A percentile compares a stretch with the other conserved stretches of the same genome.
phyloP scores from a whole-genome alignment of 2,888 invertebrate genomes.

The Aradus depressus region DNA sequence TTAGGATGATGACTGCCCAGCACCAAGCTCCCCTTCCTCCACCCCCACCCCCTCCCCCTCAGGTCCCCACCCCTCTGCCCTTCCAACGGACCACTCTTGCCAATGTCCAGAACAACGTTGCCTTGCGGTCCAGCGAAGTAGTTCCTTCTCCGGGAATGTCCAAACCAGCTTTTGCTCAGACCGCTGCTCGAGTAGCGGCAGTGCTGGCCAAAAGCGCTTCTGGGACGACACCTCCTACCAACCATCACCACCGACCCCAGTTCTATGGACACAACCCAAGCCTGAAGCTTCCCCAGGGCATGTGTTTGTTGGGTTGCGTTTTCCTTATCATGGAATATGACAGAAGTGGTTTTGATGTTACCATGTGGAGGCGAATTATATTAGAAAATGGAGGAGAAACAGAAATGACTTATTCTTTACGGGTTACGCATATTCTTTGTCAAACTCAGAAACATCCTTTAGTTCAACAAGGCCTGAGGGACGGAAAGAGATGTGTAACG shows the following conservation, averaged over 20 bases:
- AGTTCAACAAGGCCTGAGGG: constrained; percentile 64
- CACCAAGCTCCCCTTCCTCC: constrained; percentile 53
- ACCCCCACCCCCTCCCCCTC: constrained; percentile 31
- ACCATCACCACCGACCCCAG: constrained; percentile 51
- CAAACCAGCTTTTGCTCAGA: constrained; percentile 27
- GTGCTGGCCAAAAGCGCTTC: constrained; percentile 33
- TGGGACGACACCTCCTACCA: constrained; percentile 38
- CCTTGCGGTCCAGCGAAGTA: constrained; percentile 20
- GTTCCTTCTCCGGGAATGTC: constrained; percentile 9
- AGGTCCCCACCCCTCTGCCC: constrained; percentile 22
- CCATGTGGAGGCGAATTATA: constrained; percentile 58
- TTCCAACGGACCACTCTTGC: constrained; percentile 29
- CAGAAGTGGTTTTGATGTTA: constrained; percentile 48
- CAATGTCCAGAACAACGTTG: constrained; percentile 29
- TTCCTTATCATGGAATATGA: constrained; percentile 82
- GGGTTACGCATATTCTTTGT: constrained; percentile 86
- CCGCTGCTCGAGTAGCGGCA: constrained; percentile 33
- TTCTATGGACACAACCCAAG: constrained; percentile 91
- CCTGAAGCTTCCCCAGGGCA: constrained; percentile 73
- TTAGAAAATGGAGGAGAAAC: constrained; percentile 78
- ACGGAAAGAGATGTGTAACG: constrained; percentile 63
- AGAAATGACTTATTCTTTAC: constrained; percentile 67
- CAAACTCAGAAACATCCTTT: constrained; percentile 82
- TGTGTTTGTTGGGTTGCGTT: constrained; percentile 85
- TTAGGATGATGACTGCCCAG: constrained; percentile 71